Base-by-base conservation (phyloP, 2,113 vertebrate species). In the Phrynosoma blainvillii region DNA sequence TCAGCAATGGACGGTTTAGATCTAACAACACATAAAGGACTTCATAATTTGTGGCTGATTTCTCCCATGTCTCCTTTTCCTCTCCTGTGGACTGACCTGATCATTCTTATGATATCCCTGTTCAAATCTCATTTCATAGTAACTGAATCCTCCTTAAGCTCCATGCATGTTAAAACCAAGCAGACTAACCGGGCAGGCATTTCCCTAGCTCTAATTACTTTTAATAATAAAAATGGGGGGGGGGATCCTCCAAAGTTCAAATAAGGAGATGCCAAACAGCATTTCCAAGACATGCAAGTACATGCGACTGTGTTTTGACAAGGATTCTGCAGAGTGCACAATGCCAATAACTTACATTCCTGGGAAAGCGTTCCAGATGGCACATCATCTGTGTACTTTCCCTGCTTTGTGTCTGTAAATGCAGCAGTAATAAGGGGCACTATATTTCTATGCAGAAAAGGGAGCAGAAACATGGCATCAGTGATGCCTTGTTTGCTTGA, bases 121-220 rank as follows among this genome's bases (percentile, higher is more conserved):
- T 94, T 91, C 94, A 89, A 86, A 90, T 84, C 93, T 80, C 77
- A 27, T 82, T 73, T 95, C 89, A 82, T 87, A 92, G 93, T 94
- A 85, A 92, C 95, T 95, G 95, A 95, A 93, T 75, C 84, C 84
- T 94, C 88, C 85, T 93, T 89, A 85, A 89, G 87, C 74, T 95
- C 90, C 6, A 40, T 91, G 87, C 75, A 86, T 85, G 82, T 74
- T 93, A 84, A 92, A 88, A 91, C 56, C 80, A 89, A 91, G 78
- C 94, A 88, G 91, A 78, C 82, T 89, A 78, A 90, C 32, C 79
- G 93, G 91, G 88, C 73, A 74, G 89, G 90, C 87, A 85, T 88
- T 59, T 83, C 87, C 18, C 87, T 47, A 2, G 70, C 12, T 87
- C 84, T 94, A 90, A 95, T 95, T 88, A 90, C 78, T 76, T 76